These are phyloP conservation scores for Phyllotis vaccarum DNA, from an alignment of 2,797 vertebrate genomes.

Conservation along the genomic window DNA sequence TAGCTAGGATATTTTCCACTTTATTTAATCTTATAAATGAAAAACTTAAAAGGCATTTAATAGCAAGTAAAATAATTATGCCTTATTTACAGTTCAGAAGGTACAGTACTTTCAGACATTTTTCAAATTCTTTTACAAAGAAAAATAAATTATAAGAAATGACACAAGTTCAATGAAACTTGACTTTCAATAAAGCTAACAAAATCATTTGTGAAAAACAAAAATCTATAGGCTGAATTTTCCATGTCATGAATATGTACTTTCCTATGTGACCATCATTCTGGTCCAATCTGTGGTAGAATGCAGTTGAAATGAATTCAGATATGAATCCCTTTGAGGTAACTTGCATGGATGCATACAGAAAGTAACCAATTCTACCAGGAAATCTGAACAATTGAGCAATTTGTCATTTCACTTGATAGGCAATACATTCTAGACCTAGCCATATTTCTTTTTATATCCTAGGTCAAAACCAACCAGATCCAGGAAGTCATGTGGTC, in stretches of 20 bases:
- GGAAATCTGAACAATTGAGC: slow-evolving; percentile 23
- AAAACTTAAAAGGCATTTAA: slow-evolving; percentile 42
- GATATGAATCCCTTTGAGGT: neutral
- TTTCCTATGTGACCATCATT: slow-evolving; percentile 66
- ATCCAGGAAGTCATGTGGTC: neutral
- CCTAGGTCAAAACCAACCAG: neutral
- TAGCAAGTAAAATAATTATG: slow-evolving; percentile 73
- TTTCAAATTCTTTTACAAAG: slow-evolving; percentile 51
- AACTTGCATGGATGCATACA: neutral
- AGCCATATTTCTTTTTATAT: slow-evolving; percentile 24
- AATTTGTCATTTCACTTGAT: neutral
- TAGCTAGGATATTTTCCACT: neutral
- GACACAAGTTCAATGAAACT: slow-evolving; percentile 71
- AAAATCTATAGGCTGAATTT: slow-evolving; percentile 47
- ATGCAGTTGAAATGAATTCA: neutral
- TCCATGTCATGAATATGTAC: neutral
- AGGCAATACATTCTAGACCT: neutral
- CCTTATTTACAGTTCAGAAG: slow-evolving; percentile 85
- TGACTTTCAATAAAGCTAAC: slow-evolving; percentile 74
- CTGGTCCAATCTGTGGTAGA: neutral
- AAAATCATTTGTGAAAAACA: slow-evolving; percentile 78
- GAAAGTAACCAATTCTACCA: neutral
- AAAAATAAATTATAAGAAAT: slow-evolving; percentile 80
- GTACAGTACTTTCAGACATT: slow-evolving; percentile 74
- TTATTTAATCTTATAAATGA: slow-evolving; percentile 45